Conservation (phyloP, 2,888 invertebrate species). For the Drosophila monieri region DNA sequence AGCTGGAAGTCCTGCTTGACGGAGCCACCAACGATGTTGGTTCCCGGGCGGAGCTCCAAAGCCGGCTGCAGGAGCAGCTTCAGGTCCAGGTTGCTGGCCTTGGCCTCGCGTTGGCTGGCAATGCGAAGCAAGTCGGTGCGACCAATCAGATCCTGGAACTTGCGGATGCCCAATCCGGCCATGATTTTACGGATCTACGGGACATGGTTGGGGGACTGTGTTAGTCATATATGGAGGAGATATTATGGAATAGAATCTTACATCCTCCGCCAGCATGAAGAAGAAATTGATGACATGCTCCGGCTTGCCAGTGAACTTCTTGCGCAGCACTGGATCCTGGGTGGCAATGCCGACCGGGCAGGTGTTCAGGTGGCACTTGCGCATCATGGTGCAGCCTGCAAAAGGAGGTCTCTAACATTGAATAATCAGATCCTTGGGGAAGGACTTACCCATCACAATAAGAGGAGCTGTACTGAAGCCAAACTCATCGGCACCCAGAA, state of each 20-base stretch:
- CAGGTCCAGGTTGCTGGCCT: slow-evolving; percentile 94
- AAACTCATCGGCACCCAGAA: slow-evolving; percentile 99
- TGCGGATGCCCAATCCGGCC: slow-evolving; percentile 94
- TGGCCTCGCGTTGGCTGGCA: slow-evolving; percentile 89
- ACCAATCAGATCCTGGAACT: slow-evolving; percentile 95
- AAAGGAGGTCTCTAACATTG: not conserved
- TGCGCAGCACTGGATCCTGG: slow-evolving; percentile 96
- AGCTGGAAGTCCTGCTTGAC: slow-evolving; percentile 93
- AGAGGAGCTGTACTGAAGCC: slow-evolving; percentile 99
- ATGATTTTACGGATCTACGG: slow-evolving; percentile 92
- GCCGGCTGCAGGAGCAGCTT: slow-evolving; percentile 95
- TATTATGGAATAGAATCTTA: slow-evolving; percentile 80
- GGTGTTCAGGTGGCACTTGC: slow-evolving; percentile 99
- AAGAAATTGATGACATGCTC: slow-evolving; percentile 99
- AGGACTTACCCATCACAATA: slow-evolving; percentile 91
- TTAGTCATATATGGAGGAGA: too few species aligned
- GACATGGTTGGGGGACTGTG: not conserved
- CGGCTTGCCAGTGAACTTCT: slow-evolving; percentile 98
- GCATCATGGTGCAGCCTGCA: slow-evolving; percentile 99
- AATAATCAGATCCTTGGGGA: not conserved
- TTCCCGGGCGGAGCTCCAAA: slow-evolving; percentile 93
- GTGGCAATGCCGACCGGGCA: slow-evolving; percentile 99
- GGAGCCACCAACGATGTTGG: slow-evolving; percentile 95
- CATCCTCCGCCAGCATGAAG: slow-evolving; percentile 99
- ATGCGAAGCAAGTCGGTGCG: slow-evolving; percentile 94